Evolutionary conservation across 2,888 invertebrate genomes (phyloP).

Genomic region (Dasypogon diadema): DNA sequence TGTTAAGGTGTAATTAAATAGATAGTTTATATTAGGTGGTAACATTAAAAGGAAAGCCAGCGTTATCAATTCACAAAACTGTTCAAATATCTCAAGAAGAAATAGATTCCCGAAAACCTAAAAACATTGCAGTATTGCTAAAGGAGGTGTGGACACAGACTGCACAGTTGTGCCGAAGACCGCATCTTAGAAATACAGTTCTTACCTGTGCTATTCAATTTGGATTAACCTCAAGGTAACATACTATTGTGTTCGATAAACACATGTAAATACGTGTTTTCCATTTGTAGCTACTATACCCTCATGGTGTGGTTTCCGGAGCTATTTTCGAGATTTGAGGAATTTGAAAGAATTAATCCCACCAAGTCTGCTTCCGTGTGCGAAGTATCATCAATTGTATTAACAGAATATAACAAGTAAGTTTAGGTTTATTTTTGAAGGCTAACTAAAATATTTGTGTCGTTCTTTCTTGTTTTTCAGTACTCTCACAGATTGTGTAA

Average conservation of each 20-base stretch:
- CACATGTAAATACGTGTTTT: too few relatives aligned
- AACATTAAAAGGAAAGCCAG: constrained; percentile 74
- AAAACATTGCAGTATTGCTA: constrained; percentile 78
- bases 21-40: constrained; percentile 73
- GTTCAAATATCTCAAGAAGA: constrained; percentile 61
- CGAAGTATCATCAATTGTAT: constrained; percentile 78
- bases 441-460: neutral
- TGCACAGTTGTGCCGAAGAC: constrained; percentile 78
- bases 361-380: constrained; percentile 80
- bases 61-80: constrained; percentile 1
- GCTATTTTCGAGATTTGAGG: constrained; percentile 85
- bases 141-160: constrained; percentile 81
- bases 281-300: constrained; percentile 92
- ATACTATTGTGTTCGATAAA: neutral
- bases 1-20: neutral
- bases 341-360: constrained; percentile 75
- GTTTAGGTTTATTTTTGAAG: neutral
- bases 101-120: constrained; percentile 78
- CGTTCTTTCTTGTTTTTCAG: neutral
- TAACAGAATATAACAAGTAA: constrained; percentile 64
- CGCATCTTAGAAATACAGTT: constrained; percentile 80
- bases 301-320: constrained; percentile 94
- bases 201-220: constrained; percentile 86
- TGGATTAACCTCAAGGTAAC: constrained; percentile 80
- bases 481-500: neutral